phyloP scores from a whole-genome alignment of 2,113 vertebrate species.

The Chrysochloris asiatica region DNA sequence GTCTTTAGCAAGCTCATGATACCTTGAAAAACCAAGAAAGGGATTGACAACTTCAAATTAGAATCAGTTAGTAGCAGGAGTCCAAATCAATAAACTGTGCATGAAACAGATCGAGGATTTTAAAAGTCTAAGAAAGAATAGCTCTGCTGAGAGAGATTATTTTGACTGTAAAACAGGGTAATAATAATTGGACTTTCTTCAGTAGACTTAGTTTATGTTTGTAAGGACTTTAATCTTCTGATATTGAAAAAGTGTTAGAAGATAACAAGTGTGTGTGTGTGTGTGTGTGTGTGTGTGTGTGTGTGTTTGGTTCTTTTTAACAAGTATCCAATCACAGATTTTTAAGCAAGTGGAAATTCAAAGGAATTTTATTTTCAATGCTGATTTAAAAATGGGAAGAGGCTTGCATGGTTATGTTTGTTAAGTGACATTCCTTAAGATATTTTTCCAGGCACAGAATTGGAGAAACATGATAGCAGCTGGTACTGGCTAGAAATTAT shows the following conservation, averaged over 20 bases:
- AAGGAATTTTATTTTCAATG: constrained; percentile 58
- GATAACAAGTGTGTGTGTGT: not conserved
- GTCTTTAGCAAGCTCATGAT: not conserved
- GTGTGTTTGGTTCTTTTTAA: constrained; percentile 24
- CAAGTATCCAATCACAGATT: constrained; percentile 41
- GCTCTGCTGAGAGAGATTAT: not conserved
- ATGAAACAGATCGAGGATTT: not conserved
- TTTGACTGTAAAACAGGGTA: not conserved
- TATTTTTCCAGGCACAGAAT: constrained; percentile 61
- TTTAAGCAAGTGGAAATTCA: constrained; percentile 46
- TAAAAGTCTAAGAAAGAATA: not conserved
- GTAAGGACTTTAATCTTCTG: constrained; percentile 33
- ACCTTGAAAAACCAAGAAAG: not conserved
- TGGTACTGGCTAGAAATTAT: constrained; percentile 63
- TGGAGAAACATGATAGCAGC: constrained; percentile 65
- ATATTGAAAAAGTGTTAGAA: constrained; percentile 50
- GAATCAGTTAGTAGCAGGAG: not conserved
- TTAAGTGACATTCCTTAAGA: constrained; percentile 47
- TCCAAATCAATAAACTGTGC: not conserved
- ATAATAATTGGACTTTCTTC: not conserved
- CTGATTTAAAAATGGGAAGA: constrained; percentile 46
- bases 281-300: not conserved
- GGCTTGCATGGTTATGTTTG: constrained; percentile 28
- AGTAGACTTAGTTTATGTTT: constrained; percentile 30
- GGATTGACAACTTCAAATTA: not conserved